Evolutionary conservation across 2,888 invertebrate genomes (phyloP), one percentile per base, ranked within the genome.

Genomic region (Monochamus alternatus): DNA sequence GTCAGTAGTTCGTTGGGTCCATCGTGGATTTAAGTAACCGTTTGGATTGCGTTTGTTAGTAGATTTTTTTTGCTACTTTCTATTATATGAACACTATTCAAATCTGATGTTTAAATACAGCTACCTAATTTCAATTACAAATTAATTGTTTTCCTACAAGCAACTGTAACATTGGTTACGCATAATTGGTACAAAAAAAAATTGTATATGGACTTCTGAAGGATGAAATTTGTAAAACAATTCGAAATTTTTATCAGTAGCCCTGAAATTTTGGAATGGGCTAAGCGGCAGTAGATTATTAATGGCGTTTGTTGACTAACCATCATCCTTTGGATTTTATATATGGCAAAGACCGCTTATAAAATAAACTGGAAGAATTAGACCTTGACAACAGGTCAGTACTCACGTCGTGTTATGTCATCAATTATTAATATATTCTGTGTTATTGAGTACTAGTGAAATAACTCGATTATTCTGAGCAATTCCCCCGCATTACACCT

Each of bases 311-410:
- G 12, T 47, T 47, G 47, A 12, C 55, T n/a, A 55, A 55, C 55
- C 10, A n/a, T n/a, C 55, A 55, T 55, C 55, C 14, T 55, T 14
- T 10, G 14, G 55, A 3, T n/a, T 55, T 47, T 55, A 2, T 55
- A 55, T 55, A 55, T 55, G 14, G 55, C 47, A 47, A 47, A 47
- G 47, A 47, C 47, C 47, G 12, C 47, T 47, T 47, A 12, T 8
- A n/a, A n/a, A 8, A 3, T 47, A 47, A 47, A 47, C 8, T 47
- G 8, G 12, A 55, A 55, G 55, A 55, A 55, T 55, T 47, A 47
- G 55, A n/a, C 55, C 55, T 55, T 55, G 55, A 14, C n/a, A 55
- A 55, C 55, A 55, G 55, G 55, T 55, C 55, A 10, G 55, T 55
- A 55, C 55, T 55, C 10, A 14, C 14, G 14, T 14, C 14, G 14